Conservation (phyloP, 2,797 vertebrate genomes). For the Tenualosa thibaudeaui region DNA sequence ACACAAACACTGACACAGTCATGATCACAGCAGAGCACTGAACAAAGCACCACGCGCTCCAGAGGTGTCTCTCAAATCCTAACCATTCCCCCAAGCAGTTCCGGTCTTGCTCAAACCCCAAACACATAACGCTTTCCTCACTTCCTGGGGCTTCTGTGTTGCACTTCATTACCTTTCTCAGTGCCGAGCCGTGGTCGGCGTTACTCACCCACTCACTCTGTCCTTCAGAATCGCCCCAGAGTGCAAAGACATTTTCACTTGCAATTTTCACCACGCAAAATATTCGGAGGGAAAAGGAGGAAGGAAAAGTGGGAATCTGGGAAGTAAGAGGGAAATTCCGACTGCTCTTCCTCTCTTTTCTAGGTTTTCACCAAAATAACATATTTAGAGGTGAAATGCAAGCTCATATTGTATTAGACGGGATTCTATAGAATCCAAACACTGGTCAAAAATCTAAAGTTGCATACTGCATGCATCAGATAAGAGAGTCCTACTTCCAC, state of each 20-base stretch:
- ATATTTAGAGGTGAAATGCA: neutral
- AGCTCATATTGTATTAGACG: neutral
- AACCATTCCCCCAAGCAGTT: neutral
- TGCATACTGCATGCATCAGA: neutral
- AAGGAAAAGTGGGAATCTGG: neutral
- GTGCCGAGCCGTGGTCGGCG: neutral
- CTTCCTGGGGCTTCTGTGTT: neutral
- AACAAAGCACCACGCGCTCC: neutral
- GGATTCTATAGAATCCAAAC: neutral
- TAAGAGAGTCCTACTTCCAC: neutral
- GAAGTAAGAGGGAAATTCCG: neutral
- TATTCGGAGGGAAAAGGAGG: neutral
- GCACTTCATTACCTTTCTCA: conserved; percentile 21
- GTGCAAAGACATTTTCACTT: conserved; percentile 7
- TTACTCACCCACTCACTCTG: neutral
- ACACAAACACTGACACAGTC: neutral
- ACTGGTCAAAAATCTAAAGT: neutral
- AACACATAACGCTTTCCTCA: conserved; percentile 3
- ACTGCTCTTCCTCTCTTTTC: neutral
- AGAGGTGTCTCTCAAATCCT: conserved; percentile 5
- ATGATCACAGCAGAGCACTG: conserved; percentile 3
- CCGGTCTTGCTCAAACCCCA: neutral
- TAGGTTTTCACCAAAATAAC: neutral
- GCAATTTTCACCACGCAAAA: neutral
- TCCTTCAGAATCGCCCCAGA: neutral